Evolutionary conservation across 2,797 vertebrate genomes (phyloP), one percentile per base, ranked within the genome.

Genomic region (Peromyscus attwateri): DNA sequence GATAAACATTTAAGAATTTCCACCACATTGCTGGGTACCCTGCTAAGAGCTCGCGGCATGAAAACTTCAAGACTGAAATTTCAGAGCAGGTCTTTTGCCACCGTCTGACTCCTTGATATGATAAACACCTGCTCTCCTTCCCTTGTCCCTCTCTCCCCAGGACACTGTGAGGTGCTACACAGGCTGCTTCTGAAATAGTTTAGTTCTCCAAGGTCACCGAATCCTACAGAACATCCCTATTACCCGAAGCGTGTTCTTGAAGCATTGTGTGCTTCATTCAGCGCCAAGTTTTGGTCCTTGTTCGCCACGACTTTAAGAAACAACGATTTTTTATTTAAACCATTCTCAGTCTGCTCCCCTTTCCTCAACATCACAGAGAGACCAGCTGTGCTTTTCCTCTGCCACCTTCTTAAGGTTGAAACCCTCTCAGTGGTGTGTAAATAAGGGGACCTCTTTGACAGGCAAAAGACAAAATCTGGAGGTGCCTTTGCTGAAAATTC

Each of bases 381-480:
- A 68, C 34, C 88, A 91, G 43, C 84, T 34, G 77, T 14, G 60
- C 13, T 64, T 95, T 80, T 90, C 84, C 80, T 93, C 93, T 70
- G 66, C n/a, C n/a, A 81, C 93, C 46, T 97, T 95, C 97, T 92
- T 40, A 46, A 95, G 96, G 96, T 95, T 70, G 89, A 96, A 76
- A 84, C 55, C 77, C 76, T 89, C 96, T 96, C 92, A 31, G 31
- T 70, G 66, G 94, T 79, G 89, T 95, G 95, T 81, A 96, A 94
- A 97, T 90, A 94, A 95, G 94, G 88, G 93, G 90, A 95, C 64
- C 82, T 88, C 70, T 87, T 93, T 96, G 94, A 95, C 95, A 96
- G 85, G 82, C 84, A 55, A 90, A 81, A 95, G 91, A 75, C 88
- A 21, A 55, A 79, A 89, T 82, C 66, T 62, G 89, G 92, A 92